phyloP scores from a whole-genome alignment of 2,888 invertebrate species.

The Heliconius sara region DNA sequence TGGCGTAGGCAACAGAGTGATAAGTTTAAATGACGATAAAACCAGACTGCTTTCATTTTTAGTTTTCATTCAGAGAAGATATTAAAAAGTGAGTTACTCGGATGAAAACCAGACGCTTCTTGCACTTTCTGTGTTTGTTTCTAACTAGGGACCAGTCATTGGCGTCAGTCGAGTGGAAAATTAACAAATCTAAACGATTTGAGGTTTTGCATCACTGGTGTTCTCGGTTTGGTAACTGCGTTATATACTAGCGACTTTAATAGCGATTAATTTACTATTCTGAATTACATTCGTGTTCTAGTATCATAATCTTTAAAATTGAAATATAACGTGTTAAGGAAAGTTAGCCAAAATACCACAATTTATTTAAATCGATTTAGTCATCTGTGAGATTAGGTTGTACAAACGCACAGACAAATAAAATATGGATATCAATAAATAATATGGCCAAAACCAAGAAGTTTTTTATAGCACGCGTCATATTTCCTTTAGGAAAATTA shows the following conservation, averaged over 20 bases:
- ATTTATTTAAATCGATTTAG: too few relatives aligned
- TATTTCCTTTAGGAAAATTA: neutral
- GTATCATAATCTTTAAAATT: too few relatives aligned
- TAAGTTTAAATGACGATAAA: conserved; percentile 23
- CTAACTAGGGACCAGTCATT: conserved; percentile 38
- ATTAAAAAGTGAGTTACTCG: conserved; percentile 14
- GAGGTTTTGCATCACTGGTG: conserved; percentile 37
- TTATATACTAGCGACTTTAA: neutral
- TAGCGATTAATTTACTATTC: too few relatives aligned
- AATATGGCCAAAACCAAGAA: neutral
- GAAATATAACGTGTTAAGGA: too few relatives aligned
- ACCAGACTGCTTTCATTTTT: conserved; percentile 1
- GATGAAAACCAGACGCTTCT: conserved; percentile 21
- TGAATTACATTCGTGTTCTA: too few relatives aligned
- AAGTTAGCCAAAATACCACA: too few relatives aligned
- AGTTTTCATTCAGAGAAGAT: conserved; percentile 15
- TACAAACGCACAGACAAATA: too few relatives aligned
- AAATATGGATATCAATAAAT: neutral
- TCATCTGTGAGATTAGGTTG: too few relatives aligned
- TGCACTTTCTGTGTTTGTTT: conserved; percentile 24
- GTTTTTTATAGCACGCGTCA: neutral
- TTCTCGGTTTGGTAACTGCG: neutral
- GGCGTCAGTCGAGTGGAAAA: conserved; percentile 49
- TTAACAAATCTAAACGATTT: conserved; percentile 47
- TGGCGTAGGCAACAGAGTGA: neutral